A percentile compares a stretch with the other conserved stretches of the same genome.
Conservation (phyloP, 92 coral and sea anemone genomes). For the Montipora capitata region DNA sequence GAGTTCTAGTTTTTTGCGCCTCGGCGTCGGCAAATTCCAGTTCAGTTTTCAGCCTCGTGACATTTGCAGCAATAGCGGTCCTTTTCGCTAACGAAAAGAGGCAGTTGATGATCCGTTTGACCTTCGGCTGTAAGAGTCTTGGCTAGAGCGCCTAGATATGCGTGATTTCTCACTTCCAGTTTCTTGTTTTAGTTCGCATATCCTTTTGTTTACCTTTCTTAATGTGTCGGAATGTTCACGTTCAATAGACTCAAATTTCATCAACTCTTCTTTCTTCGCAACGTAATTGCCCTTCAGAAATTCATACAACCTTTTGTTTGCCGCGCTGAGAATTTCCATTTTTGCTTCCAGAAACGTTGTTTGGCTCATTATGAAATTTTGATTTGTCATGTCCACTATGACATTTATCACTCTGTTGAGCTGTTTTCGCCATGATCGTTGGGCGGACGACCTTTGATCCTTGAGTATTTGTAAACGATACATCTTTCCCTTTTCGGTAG, state of each 20-base stretch:
- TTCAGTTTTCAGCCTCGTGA: constrained; percentile 4
- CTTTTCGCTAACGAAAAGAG: neutral
- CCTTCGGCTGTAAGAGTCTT: no score
- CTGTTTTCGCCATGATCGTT: neutral
- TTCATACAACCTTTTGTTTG: neutral
- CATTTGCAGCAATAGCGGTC: neutral
- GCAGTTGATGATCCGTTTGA: neutral
- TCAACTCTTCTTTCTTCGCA: neutral
- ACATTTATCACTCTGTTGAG: neutral
- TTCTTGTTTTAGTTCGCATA: constrained; percentile 7
- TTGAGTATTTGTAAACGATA: neutral
- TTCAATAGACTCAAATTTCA: no score
- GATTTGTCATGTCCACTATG: neutral
- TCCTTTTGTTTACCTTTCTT: neutral
- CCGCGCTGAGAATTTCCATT: neutral
- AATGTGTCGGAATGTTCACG: constrained; percentile 15
- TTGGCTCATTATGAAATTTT: neutral
- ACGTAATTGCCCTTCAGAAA: neutral
- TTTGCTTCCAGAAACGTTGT: neutral
- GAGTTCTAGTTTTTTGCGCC: constrained; percentile 24
- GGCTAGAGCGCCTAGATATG: no score
- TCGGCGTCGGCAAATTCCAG: constrained; percentile 41
- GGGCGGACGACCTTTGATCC: neutral
- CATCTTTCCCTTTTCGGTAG: neutral
- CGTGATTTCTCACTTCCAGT: no score